Evolutionary conservation across 1,140 invertebrate species (phyloP).

Genomic region (Camponotus pennsylvanicus): DNA sequence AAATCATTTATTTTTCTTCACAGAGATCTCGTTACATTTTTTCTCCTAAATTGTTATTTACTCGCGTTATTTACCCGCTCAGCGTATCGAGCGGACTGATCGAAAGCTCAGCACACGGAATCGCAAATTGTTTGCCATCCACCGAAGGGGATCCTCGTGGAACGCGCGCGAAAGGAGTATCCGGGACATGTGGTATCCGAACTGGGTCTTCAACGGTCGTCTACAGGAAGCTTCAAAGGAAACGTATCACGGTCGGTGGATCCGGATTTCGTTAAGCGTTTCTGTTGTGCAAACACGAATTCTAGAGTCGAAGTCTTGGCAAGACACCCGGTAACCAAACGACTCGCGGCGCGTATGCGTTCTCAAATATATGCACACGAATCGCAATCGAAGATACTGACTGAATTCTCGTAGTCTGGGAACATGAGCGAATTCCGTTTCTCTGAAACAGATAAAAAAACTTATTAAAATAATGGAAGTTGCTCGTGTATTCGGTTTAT

Average conservation of each 20-base stretch:
- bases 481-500: background rate
- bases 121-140: constrained; percentile 47
- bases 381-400: background rate
- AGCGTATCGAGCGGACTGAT: constrained; percentile 18
- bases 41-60: constrained; percentile 10
- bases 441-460: background rate
- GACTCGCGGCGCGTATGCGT: background rate
- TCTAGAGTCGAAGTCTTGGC: background rate
- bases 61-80: background rate
- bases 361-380: background rate
- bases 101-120: constrained; percentile 42
- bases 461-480: background rate
- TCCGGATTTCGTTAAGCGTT: constrained; percentile 14
- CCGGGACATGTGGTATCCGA: constrained; percentile 6
- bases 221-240: constrained; percentile 50
- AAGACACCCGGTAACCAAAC: background rate
- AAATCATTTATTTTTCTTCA: background rate
- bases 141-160: background rate
- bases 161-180: constrained; percentile 33
- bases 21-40: background rate
- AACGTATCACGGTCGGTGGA: background rate
- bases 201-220: constrained; percentile 7
- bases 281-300: constrained; percentile 29
- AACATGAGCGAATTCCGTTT: background rate
- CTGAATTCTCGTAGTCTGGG: background rate